Evolutionary conservation across 2,113 vertebrate species (phyloP), one percentile per base, ranked within the genome.

Genomic region (Chionomys nivalis): DNA sequence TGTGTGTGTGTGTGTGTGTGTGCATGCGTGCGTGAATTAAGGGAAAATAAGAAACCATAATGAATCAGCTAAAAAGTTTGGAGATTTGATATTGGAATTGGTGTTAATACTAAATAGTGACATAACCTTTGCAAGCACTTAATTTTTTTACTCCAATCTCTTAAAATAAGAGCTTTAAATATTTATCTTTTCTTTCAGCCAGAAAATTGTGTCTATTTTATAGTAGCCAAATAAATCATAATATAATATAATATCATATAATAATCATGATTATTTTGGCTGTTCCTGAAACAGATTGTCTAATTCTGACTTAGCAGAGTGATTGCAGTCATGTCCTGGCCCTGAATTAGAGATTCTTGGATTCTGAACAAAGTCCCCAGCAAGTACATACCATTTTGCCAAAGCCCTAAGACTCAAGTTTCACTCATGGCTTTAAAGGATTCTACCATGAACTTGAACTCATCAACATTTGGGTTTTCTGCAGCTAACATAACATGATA

Each of bases 181-280:
- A n/a, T 68, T 28, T 76, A 77, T 79, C 12, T 75, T 89, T 0
- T 17, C 6, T 87, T 93, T 42, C n/a, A 66, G 13, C 21, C 77
- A 14, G 39, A 96, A 93, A 90, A 65, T 83, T 33, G 26, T 90
- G 7, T 89, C 76, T 93, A 58, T 87, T 70, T 91, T 92, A 66
- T 36, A 19, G 2, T 88, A 92, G 13, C 6, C 42, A 94, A 82
- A 91, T 58, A 85, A 94, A 49, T 52, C n/a, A n/a, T n/a, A n/a
- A n/a, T n/a, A n/a, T n/a, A n/a, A n/a, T n/a, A n/a, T n/a, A n/a
- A n/a, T n/a, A n/a, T n/a, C n/a, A n/a, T n/a, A n/a, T n/a, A n/a
- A n/a, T n/a, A n/a, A n/a, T n/a, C n/a, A 42, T 47, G 4, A 10
- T 88, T 31, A 58, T 58, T 31, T 55, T 36, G 9, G 39, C 55